Conservation (phyloP, 2,113 vertebrate species). For the Plecturocebus donacophilus region DNA sequence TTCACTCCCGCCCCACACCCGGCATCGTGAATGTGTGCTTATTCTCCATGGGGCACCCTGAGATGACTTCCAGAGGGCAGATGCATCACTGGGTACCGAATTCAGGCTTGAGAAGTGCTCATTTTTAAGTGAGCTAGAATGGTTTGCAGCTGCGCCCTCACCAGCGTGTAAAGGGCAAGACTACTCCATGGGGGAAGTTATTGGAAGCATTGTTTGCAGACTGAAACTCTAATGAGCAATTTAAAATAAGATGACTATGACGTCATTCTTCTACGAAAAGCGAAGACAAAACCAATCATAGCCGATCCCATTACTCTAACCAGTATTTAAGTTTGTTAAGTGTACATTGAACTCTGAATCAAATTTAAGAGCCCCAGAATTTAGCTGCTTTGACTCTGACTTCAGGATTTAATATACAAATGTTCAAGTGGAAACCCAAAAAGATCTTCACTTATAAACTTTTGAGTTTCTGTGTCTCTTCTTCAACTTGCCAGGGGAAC, state of each 20-base stretch:
- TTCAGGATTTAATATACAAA: neutral
- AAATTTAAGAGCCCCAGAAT: neutral
- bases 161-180: too few relatives aligned
- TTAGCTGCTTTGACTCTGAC: neutral
- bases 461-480: neutral
- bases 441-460: neutral
- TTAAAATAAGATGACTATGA: neutral
- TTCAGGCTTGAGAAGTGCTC: fast-evolving
- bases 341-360: neutral
- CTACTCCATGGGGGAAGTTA: fast-evolving
- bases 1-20: neutral
- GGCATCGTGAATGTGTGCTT: neutral
- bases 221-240: neutral
- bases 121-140: neutral
- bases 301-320: neutral
- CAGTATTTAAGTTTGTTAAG: neutral
- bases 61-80: neutral
- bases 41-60: fast-evolving
- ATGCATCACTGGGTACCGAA: neutral
- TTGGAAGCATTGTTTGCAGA: neutral
- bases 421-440: neutral
- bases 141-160: neutral
- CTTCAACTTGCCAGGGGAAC: fast-evolving
- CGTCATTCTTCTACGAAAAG: neutral
- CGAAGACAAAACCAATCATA: neutral